These are phyloP conservation scores for Oncorhynchus clarkii DNA, from an alignment of 2,113 vertebrate species.

Conservation along the genomic window DNA sequence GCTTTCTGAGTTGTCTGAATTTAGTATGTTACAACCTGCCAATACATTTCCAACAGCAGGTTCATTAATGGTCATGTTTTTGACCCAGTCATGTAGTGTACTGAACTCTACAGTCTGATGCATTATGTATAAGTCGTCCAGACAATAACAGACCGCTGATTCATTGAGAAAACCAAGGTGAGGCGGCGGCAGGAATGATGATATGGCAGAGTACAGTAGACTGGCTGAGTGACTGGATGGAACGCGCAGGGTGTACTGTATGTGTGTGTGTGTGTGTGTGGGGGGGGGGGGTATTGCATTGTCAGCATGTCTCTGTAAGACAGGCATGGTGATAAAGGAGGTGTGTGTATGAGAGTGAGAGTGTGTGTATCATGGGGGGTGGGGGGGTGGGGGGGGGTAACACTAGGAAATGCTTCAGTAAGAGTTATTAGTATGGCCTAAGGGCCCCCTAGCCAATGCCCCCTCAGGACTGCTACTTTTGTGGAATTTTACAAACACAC, in stretches of 20 bases:
- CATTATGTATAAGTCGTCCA: conserved; percentile 25
- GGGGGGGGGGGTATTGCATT: neutral
- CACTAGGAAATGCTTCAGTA: conserved; percentile 22
- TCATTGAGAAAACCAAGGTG: conserved; percentile 68
- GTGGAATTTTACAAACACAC: conserved; percentile 48
- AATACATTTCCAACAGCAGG: conserved; percentile 49
- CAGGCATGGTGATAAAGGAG: too few relatives aligned
- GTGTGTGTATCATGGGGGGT: too few relatives aligned
- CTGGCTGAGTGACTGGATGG: conserved; percentile 16
- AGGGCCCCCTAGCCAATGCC: conserved; percentile 26
- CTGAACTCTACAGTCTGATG: conserved; percentile 16
- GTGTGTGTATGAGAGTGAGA: too few relatives aligned
- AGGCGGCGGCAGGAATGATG: conserved; percentile 41
- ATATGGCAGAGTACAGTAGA: conserved; percentile 33
- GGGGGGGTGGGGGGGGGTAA: neutral
- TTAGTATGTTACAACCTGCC: conserved; percentile 62
- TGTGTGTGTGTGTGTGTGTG: neutral
- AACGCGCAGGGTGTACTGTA: conserved; percentile 9
- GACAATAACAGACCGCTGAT: conserved; percentile 1
- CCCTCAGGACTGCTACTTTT: conserved; percentile 40
- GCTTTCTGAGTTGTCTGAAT: conserved; percentile 64
- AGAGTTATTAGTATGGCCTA: conserved; percentile 28
- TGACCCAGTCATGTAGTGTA: conserved; percentile 41
- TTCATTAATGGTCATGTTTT: conserved; percentile 65
- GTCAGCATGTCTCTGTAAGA: too few relatives aligned